A percentile compares a stretch with the other conserved stretches of the same genome.
These are phyloP conservation scores for Hippasteria phrygiana DNA, from an alignment of 53 echinoderm and acorn worm genomes.

Conservation along the genomic window DNA sequence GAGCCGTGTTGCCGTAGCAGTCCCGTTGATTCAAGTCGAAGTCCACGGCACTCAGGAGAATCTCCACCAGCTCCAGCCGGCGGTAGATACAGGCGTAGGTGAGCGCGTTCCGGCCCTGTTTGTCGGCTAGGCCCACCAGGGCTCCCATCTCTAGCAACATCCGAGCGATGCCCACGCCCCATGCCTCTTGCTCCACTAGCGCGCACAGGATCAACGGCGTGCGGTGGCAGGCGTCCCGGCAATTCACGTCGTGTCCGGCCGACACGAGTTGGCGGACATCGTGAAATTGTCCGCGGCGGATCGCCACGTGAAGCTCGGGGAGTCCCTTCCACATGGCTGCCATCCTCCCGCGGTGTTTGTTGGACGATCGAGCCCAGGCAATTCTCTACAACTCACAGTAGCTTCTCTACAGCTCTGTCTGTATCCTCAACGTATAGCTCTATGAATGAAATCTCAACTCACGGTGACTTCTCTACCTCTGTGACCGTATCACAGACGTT, in stretches of 20 bases:
- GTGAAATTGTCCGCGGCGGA: slow-evolving; percentile 84
- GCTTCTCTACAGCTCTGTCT: background rate
- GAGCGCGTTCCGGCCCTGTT: slow-evolving; percentile 83
- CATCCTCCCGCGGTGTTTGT: background rate
- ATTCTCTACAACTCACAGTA: background rate
- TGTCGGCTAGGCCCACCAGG: slow-evolving; percentile 79
- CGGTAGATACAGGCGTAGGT: slow-evolving; percentile 78
- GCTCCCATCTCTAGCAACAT: slow-evolving; percentile 86
- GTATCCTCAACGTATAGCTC: no score
- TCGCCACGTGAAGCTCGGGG: slow-evolving; percentile 84
- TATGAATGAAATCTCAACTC: no score
- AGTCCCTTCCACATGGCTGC: slow-evolving; percentile 24
- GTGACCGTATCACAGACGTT: no score
- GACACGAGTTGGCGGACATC: slow-evolving; percentile 80
- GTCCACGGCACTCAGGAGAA: slow-evolving; percentile 81
- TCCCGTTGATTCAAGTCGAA: slow-evolving; percentile 86
- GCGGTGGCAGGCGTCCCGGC: slow-evolving; percentile 62
- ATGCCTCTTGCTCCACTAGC: slow-evolving; percentile 74
- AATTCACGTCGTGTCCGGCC: slow-evolving; percentile 76
- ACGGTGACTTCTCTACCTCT: no score
- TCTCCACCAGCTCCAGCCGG: slow-evolving; percentile 68
- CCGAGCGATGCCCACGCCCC: slow-evolving; percentile 88
- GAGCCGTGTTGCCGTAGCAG: slow-evolving; percentile 84
- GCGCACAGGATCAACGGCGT: slow-evolving; percentile 88
- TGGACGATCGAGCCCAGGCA: background rate